Conservation (phyloP, 2,113 vertebrate species). For the Lipotes vexillifer region DNA sequence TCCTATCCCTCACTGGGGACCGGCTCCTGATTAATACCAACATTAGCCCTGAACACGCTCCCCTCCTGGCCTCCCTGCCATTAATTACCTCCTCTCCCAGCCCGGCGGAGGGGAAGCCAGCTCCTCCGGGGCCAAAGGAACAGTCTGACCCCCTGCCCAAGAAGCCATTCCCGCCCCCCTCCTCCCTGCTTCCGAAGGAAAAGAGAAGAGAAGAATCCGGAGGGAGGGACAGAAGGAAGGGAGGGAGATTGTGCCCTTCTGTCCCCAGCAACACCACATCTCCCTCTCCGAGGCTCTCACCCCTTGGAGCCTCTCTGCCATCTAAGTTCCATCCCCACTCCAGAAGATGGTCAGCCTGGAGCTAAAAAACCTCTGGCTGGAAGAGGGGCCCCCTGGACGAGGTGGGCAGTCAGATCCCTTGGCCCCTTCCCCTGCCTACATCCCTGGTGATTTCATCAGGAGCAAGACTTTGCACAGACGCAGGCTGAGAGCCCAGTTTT, state of each 20-base stretch:
- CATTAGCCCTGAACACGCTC: conserved; percentile 58
- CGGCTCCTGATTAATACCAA: conserved; percentile 67
- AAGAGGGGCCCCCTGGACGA: too few species aligned
- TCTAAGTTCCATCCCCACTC: not conserved
- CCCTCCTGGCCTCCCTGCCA: not conserved
- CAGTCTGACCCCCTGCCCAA: not conserved
- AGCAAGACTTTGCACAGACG: not conserved
- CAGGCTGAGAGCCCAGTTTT: not conserved
- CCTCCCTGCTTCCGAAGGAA: not conserved
- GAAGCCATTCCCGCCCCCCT: not conserved
- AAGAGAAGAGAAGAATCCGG: not conserved
- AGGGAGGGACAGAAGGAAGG: too few species aligned
- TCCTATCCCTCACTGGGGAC: conserved; percentile 58
- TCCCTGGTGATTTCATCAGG: not conserved
- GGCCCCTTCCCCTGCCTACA: not conserved
- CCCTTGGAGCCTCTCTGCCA: not conserved
- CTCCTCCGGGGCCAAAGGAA: not conserved
- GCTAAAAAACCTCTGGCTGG: not conserved
- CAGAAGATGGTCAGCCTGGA: not conserved
- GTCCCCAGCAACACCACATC: not conserved
- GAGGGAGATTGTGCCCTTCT: not conserved
- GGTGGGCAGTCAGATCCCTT: not conserved
- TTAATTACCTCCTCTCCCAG: conserved; percentile 63
- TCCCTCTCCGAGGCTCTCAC: not conserved
- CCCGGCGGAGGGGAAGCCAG: not conserved